Conservation (phyloP, 2,888 invertebrate genomes). For the Thumatha senex region DNA sequence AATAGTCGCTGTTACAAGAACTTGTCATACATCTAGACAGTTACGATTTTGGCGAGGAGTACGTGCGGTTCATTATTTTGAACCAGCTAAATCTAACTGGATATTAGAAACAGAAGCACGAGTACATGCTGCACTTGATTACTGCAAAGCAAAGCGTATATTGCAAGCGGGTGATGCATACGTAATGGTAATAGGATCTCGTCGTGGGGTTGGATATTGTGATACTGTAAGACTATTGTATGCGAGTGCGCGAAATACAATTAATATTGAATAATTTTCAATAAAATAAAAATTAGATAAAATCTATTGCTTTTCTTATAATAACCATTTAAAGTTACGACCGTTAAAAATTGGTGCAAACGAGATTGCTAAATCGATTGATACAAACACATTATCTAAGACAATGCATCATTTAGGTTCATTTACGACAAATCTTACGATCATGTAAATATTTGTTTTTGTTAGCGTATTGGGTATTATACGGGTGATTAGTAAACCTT, state of each 20-base stretch:
- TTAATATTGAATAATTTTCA: conserved; percentile 23
- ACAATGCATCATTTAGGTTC: too few species aligned
- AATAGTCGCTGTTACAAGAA: conserved; percentile 88
- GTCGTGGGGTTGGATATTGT: conserved; percentile 71
- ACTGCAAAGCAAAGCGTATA: conserved; percentile 72
- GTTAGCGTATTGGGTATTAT: too few species aligned
- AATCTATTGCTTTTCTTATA: too few species aligned
- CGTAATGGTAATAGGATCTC: conserved; percentile 65
- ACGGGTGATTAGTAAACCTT: too few species aligned
- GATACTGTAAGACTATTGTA: conserved; percentile 68
- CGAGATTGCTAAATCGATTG: too few species aligned
- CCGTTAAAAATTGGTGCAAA: too few species aligned
- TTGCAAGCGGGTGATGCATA: conserved; percentile 70
- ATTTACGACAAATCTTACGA: too few species aligned
- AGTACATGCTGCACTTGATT: conserved; percentile 67
- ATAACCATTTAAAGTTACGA: too few species aligned
- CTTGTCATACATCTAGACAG: conserved; percentile 86
- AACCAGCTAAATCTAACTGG: conserved; percentile 59
- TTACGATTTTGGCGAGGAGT: conserved; percentile 78
- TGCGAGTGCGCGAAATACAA: conserved; percentile 66
- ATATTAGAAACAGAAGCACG: conserved; percentile 63
- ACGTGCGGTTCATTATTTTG: conserved; percentile 80
- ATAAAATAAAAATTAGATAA: not conserved
- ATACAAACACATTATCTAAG: too few species aligned
- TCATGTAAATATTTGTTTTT: too few species aligned